Percentiles rank a stretch among this genome's conserved stretches.
Evolutionary conservation across 2,113 vertebrate species (phyloP).

Genomic region (Trogon melanurus): DNA sequence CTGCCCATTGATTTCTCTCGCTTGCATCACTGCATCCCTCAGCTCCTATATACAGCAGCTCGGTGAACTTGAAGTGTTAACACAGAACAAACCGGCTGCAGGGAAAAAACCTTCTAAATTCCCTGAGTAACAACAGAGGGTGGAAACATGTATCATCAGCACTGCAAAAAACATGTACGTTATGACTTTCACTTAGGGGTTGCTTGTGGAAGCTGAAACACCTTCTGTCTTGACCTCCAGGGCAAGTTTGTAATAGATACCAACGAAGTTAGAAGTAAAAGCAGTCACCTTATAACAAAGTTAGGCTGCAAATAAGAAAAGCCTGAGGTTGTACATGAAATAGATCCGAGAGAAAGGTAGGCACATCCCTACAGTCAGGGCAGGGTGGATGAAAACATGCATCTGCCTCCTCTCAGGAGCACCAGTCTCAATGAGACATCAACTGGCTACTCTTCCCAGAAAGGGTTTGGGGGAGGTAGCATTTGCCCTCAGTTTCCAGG

Average conservation of each 20-base stretch:
- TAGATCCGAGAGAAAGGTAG: slow-evolving; percentile 4
- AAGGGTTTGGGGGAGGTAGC: background rate
- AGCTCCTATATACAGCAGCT: background rate
- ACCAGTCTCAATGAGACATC: background rate
- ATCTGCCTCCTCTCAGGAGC: background rate
- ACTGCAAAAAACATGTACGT: background rate
- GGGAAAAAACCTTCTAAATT: background rate
- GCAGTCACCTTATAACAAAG: slow-evolving; percentile 45
- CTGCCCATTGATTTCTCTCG: background rate
- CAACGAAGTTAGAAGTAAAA: slow-evolving; percentile 47
- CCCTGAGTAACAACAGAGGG: background rate
- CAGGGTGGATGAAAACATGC: background rate
- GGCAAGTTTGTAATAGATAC: slow-evolving; percentile 37
- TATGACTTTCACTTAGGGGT: background rate
- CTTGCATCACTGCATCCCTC: background rate
- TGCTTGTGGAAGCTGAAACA: background rate
- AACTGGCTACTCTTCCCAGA: background rate
- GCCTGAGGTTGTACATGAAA: slow-evolving; percentile 27
- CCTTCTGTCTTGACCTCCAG: background rate
- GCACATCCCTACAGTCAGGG: background rate
- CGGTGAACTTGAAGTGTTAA: background rate
- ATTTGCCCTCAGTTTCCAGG: background rate
- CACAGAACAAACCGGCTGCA: background rate
- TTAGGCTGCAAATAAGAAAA: slow-evolving; percentile 52
- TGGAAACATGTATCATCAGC: background rate